These are phyloP conservation scores for Meles meles DNA, from an alignment of 2,113 vertebrate genomes.

Conservation along the genomic window DNA sequence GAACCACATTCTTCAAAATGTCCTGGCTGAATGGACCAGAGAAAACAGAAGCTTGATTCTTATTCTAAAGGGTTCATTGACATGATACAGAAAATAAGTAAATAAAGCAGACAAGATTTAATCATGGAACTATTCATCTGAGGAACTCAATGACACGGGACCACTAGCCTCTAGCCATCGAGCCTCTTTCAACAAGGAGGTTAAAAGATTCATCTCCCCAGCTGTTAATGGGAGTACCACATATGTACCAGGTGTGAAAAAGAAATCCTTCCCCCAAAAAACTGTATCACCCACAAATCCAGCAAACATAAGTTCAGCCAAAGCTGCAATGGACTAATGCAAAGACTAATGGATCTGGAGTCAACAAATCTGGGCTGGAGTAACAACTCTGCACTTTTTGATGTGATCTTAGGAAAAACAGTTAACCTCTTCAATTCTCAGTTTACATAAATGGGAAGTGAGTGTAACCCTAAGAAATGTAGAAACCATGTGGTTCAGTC, in stretches of 20 bases:
- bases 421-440: not conserved
- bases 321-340: not conserved
- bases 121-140: constrained; percentile 24
- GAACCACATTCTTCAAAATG: constrained; percentile 5
- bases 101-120: constrained; percentile 11
- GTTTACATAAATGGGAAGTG: not conserved
- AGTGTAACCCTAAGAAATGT: not conserved
- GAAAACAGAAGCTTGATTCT: constrained; percentile 11
- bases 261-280: not conserved
- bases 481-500: not conserved
- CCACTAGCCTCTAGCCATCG: not conserved
- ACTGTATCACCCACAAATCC: not conserved
- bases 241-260: not conserved
- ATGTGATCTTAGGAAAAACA: not conserved
- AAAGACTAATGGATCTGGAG: not conserved
- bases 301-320: not conserved
- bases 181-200: not conserved
- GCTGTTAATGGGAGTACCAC: not conserved
- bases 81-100: constrained; percentile 1
- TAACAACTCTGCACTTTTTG: not conserved
- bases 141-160: not conserved
- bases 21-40: not conserved
- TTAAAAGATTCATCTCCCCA: not conserved
- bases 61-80: constrained; percentile 5
- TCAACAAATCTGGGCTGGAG: not conserved